phyloP scores from a whole-genome alignment of 1,140 invertebrate genomes.

The Calliopsis andreniformis region DNA sequence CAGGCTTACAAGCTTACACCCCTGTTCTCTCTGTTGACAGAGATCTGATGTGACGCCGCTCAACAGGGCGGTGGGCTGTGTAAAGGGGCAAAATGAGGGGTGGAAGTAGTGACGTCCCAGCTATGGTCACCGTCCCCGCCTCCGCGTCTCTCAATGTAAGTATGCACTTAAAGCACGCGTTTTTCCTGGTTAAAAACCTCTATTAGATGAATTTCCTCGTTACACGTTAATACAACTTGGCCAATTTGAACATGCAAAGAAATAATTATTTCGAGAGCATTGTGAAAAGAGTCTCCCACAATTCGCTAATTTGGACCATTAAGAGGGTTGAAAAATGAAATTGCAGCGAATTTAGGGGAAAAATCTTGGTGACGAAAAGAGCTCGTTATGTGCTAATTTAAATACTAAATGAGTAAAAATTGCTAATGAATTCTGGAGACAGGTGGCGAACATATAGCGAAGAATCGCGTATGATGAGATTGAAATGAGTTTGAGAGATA shows the following conservation, averaged over 20 bases:
- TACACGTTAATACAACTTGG: neutral
- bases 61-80: conserved; percentile 17
- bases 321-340: too few relatives aligned
- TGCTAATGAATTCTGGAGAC: too few relatives aligned
- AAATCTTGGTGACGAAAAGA: too few relatives aligned
- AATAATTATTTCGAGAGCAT: too few relatives aligned
- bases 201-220: neutral
- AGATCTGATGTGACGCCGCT: conserved; percentile 49
- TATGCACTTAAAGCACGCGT: conserved; percentile 22
- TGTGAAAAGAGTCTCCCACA: too few relatives aligned
- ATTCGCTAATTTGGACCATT: too few relatives aligned
- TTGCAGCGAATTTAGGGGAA: too few relatives aligned
- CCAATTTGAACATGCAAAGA: neutral
- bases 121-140: conserved; percentile 80
- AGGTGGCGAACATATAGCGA: too few relatives aligned
- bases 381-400: too few relatives aligned
- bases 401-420: too few relatives aligned
- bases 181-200: neutral
- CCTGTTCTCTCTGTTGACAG: conserved; percentile 59
- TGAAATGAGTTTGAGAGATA: too few relatives aligned
- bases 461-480: too few relatives aligned
- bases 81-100: conserved; percentile 74
- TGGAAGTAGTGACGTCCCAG: conserved; percentile 76
- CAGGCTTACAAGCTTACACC: conserved; percentile 2
- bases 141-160: conserved; percentile 73